Evolutionary conservation across 2,113 vertebrate species (phyloP), one percentile per base, ranked within the genome.

Genomic region (Campylomormyrus numenius): DNA sequence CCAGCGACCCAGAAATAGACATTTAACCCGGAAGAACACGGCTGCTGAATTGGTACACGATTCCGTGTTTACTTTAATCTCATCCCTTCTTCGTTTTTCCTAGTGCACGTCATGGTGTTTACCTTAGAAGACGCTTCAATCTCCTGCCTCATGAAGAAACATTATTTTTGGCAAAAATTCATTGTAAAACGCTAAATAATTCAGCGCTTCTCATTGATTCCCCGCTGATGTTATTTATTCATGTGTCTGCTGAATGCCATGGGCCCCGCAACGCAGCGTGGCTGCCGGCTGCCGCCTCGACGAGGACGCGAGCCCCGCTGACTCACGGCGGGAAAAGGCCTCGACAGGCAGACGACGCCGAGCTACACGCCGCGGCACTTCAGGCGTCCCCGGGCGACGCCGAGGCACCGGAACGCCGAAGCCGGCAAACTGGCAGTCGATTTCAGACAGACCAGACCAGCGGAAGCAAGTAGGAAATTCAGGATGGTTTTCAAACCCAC

Each of bases 221-320:
- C 90, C 90, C 91, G 91, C 93, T 89, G 42, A 66, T 50, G 91
- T 94, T 90, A 93, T 94, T 94, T 91, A 95, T 94, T 94, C 77
- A 95, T 92, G 90, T 91, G 90, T 74, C 15, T 6, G 87, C 85
- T 88, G 3, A 80, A 53, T 87, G 91, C 91, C 92, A 66, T 66
- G 88, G 90, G 91, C 80, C 90, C 90, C 3, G 85, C 89, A 31
- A 92, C 45, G 53, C 53, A 91, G 85, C 85, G 46, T 7, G 21
- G 17, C 86, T 89, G 88, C 35, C 87, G 39, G 13, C 10, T 21
- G n/a, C 58, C 89, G 85, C 88, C 2, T 31, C 91, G 66, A 70
- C 17, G 21, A 27, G 70, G 42, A 85, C 8, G 24, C 85, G 7
- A 9, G 27, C 5, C 27, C 24, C 0, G 1, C 49, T 80, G 45